Base-by-base conservation (phyloP, 2,113 vertebrate genomes). In the Halcyon senegalensis region DNA sequence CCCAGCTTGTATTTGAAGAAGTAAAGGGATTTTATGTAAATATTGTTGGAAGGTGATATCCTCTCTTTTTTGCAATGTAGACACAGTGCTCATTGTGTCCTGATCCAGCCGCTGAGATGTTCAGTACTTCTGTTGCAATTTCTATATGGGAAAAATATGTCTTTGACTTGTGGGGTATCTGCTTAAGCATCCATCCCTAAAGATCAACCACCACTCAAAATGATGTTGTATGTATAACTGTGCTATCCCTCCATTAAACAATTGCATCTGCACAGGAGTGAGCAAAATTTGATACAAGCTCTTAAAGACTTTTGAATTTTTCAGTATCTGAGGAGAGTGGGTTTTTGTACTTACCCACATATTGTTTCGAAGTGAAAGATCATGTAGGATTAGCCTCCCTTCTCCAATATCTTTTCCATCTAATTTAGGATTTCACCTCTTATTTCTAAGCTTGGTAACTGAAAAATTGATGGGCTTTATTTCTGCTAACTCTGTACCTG, bases 1-100 rank as follows among this genome's bases (percentile, higher is more conserved):
- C 30, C 20, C 53, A 94, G 76, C 17, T 95, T 87, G 55, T 75
- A 64, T 43, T 63, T 80, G 82, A 89, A 92, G 43, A 72, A 72
- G 33, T 70, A 80, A 77, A 89, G 28, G 44, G 85, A 56, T 92
- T 96, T 93, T 77, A 78, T 78, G 43, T 81, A 95, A 92, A 92
- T 96, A 90, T 83, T 87, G 80, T 41, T 95, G 87, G 79, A 96
- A 96, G 33, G 8, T 59, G 68, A 92, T 93, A 88, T n/a, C 23
- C 5, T 67, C 37, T 74, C 63, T 70, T 80, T 80, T 93, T 46
- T 92, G n/a, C 18, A 64, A 20, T 5, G 7, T 21, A 70, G 51
- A 70, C 48, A 74, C 31, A 75, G 21, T 35, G 20, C 14, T 81
- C 27, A 51, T 59, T 87, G 56, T 90, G 64, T 92, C 27, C 39